These are phyloP conservation scores for Lutjanus argentimaculatus DNA, from an alignment of 2,797 vertebrate species.

Conservation along the genomic window DNA sequence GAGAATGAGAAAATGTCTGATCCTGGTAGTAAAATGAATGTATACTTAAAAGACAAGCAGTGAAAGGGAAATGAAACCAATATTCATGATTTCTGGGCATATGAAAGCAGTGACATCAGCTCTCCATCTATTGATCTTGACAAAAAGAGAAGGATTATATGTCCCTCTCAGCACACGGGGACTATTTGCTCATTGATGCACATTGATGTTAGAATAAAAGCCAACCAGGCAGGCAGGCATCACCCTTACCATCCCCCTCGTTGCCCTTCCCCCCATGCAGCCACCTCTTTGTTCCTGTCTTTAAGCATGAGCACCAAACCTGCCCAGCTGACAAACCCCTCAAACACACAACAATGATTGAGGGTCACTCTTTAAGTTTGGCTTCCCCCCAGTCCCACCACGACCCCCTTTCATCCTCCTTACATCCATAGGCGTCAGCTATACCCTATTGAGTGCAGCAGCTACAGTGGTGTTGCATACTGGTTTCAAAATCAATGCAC, in stretches of 20 bases:
- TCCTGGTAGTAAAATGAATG: slow-evolving; percentile 64
- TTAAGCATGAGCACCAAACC: slow-evolving; percentile 74
- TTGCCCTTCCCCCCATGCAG: slow-evolving; percentile 74
- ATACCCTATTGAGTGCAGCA: slow-evolving; percentile 39
- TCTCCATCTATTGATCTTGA: slow-evolving; percentile 68
- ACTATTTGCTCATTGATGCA: slow-evolving; percentile 82
- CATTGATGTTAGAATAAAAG: slow-evolving; percentile 83
- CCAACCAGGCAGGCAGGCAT: slow-evolving; percentile 74
- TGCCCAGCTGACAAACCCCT: slow-evolving; percentile 73
- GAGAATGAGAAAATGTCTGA: slow-evolving; percentile 72
- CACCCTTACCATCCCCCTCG: slow-evolving; percentile 72
- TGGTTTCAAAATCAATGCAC: slow-evolving; percentile 72
- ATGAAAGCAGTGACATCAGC: slow-evolving; percentile 64
- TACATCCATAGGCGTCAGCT: slow-evolving; percentile 44
- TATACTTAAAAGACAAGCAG: slow-evolving; percentile 46
- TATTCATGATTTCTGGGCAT: slow-evolving; percentile 42
- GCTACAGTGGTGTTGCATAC: slow-evolving; percentile 43
- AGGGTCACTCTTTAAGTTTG: slow-evolving; percentile 66
- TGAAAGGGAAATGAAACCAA: slow-evolving; percentile 49
- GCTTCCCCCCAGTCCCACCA: slow-evolving; percentile 1
- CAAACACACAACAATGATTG: slow-evolving; percentile 64
- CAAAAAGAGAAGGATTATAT: slow-evolving; percentile 70
- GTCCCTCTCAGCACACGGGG: slow-evolving; percentile 63
- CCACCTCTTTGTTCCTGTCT: slow-evolving; percentile 81
- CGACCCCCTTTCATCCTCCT: slow-evolving; percentile 36